These are phyloP conservation scores for Allolobophora icterica DNA, from an alignment of 2,888 invertebrate species.

Conservation along the genomic window DNA sequence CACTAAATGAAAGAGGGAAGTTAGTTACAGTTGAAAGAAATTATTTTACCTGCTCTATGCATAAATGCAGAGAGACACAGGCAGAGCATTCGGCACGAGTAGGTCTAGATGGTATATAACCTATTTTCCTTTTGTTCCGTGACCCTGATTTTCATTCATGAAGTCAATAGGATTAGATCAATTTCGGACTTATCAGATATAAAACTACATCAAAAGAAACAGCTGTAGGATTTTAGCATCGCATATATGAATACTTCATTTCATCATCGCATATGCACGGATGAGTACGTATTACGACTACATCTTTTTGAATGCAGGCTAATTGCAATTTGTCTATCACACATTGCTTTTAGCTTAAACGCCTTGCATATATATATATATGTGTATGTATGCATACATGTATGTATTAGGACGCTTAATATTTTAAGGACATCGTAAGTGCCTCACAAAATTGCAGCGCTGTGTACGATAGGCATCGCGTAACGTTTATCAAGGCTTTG, in stretches of 20 bases:
- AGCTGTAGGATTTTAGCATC: neutral
- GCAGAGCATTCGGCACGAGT: neutral
- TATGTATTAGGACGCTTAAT: too few relatives aligned
- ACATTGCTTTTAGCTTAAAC: neutral
- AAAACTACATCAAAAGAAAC: neutral
- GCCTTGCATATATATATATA: neutral
- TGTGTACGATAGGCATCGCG: too few relatives aligned
- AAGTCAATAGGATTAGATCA: neutral
- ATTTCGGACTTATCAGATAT: neutral
- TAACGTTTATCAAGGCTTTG: neutral
- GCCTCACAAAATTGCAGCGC: too few relatives aligned
- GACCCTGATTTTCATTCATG: neutral
- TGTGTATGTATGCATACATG: neutral
- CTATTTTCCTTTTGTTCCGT: neutral
- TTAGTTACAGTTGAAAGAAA: too few relatives aligned
- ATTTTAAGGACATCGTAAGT: too few relatives aligned
- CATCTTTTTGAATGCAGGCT: neutral
- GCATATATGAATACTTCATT: neutral
- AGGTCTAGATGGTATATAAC: neutral
- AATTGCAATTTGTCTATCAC: neutral
- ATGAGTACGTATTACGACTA: neutral
- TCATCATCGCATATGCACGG: neutral
- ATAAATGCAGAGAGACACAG: too few relatives aligned
- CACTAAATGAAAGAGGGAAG: neutral
- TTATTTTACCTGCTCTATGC: too few relatives aligned